Percentiles rank a stretch among this genome's conserved stretches.
Conservation (phyloP, 1,140 invertebrate species). For the Tetramorium alpestre region DNA sequence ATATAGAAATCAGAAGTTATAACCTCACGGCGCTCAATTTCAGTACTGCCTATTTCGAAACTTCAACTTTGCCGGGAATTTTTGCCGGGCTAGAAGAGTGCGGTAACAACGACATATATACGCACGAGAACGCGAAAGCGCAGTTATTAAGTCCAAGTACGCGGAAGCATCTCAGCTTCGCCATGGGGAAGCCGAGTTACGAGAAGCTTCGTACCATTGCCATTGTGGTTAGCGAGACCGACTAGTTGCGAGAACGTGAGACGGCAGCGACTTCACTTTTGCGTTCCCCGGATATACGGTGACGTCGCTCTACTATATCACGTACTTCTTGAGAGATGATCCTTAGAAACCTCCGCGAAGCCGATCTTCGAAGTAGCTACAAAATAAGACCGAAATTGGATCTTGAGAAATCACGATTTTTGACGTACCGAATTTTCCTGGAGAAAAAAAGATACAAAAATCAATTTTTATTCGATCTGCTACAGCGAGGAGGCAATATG, state of each 20-base stretch:
- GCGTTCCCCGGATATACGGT: slow-evolving; percentile 65
- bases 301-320: slow-evolving; percentile 51
- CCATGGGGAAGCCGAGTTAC: slow-evolving; percentile 37
- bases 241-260: slow-evolving; percentile 49
- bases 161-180: slow-evolving; percentile 26
- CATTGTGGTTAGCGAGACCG: slow-evolving; percentile 40
- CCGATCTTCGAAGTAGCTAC: slow-evolving; percentile 35
- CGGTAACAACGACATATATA: slow-evolving; percentile 3
- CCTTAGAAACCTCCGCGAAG: slow-evolving; percentile 44
- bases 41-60: not conserved
- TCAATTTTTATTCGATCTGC: not conserved
- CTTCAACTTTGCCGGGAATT: not conserved
- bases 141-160: slow-evolving; percentile 72
- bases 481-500: not conserved
- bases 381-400: slow-evolving; percentile 50
- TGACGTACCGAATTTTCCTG: not conserved
- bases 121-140: slow-evolving; percentile 28
- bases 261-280: slow-evolving; percentile 5
- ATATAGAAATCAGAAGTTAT: slow-evolving; percentile 3
- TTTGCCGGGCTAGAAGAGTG: not conserved
- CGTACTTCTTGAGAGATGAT: slow-evolving; percentile 57
- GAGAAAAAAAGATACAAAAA: not conserved
- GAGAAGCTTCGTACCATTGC: slow-evolving; percentile 10
- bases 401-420: slow-evolving; percentile 31
- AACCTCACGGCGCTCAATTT: slow-evolving; percentile 17